Conservation (phyloP, 2,888 invertebrate genomes). For the Furcula furcula region DNA sequence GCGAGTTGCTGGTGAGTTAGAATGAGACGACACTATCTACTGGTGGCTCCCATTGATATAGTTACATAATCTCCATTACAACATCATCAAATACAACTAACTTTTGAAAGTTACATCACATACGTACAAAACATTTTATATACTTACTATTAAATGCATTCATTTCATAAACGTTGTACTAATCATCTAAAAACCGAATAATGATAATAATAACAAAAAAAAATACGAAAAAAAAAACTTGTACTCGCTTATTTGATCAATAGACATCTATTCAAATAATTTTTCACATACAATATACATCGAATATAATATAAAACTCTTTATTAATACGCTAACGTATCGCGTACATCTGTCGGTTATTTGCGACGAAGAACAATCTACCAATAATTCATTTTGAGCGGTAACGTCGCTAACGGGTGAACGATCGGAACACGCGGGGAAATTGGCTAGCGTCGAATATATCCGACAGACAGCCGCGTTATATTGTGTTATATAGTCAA, state of each 20-base stretch:
- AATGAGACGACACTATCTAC: no score
- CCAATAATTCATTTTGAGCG: not conserved
- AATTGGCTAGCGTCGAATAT: not conserved
- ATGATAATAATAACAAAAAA: slow-evolving; percentile 29
- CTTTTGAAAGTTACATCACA: no score
- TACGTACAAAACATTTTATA: slow-evolving; percentile 40
- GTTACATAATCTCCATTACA: no score
- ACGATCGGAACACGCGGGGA: not conserved
- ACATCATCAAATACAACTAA: no score
- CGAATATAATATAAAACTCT: slow-evolving; percentile 67
- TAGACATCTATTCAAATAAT: slow-evolving; percentile 63
- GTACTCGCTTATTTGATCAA: slow-evolving; percentile 60
- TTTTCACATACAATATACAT: slow-evolving; percentile 71
- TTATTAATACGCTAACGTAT: slow-evolving; percentile 40
- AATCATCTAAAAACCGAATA: slow-evolving; percentile 44
- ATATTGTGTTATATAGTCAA: slow-evolving; percentile 43
- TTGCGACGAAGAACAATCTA: not conserved
- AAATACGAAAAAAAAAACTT: slow-evolving; percentile 41
- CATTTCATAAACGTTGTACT: slow-evolving; percentile 61
- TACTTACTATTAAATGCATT: slow-evolving; percentile 70
- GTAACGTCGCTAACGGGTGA: slow-evolving; percentile 1
- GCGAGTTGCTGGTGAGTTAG: no score
- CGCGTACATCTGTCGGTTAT: slow-evolving; percentile 22
- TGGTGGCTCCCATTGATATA: no score
- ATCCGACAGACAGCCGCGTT: slow-evolving; percentile 15